A percentile compares a stretch with the other conserved stretches of the same genome.
Conservation (phyloP, 1,140 invertebrate genomes). For the Antheraea pernyi region DNA sequence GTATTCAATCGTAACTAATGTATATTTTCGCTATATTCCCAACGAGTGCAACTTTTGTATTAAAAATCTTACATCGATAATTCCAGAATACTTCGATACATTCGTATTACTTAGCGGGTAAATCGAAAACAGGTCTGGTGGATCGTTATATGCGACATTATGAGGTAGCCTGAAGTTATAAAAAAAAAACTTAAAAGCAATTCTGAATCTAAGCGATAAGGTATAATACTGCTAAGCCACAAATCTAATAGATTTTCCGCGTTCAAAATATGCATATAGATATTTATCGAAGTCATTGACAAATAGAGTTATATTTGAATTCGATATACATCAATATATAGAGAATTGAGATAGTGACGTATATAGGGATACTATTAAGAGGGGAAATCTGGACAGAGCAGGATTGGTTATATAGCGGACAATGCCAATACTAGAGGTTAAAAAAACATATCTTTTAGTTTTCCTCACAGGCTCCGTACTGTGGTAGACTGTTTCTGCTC, state of each 20-base stretch:
- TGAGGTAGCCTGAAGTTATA: slow-evolving; percentile 66
- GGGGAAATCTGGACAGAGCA: too few relatives aligned
- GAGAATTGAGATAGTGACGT: neutral
- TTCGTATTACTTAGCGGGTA: neutral
- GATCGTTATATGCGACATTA: slow-evolving; percentile 50
- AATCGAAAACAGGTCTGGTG: neutral
- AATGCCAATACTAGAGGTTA: too few relatives aligned
- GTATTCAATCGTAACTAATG: slow-evolving; percentile 21
- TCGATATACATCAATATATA: slow-evolving; percentile 12
- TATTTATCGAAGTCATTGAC: slow-evolving; percentile 3
- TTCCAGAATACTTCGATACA: neutral
- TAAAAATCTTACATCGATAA: neutral
- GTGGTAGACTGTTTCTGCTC: too few relatives aligned
- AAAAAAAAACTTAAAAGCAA: slow-evolving; percentile 42
- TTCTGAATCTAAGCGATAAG: slow-evolving; percentile 38
- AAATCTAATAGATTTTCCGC: slow-evolving; percentile 23
- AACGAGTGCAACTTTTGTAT: slow-evolving; percentile 24
- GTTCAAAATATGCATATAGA: neutral
- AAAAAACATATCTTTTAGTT: too few relatives aligned
- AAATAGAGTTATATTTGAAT: neutral
- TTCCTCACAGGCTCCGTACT: too few relatives aligned
- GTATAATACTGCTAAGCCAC: slow-evolving; percentile 67
- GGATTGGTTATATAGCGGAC: too few relatives aligned
- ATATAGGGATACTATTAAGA: too few relatives aligned
- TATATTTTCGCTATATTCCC: slow-evolving; percentile 36